phyloP scores from a whole-genome alignment of 2,797 vertebrate genomes.

The Coilia nasus region DNA sequence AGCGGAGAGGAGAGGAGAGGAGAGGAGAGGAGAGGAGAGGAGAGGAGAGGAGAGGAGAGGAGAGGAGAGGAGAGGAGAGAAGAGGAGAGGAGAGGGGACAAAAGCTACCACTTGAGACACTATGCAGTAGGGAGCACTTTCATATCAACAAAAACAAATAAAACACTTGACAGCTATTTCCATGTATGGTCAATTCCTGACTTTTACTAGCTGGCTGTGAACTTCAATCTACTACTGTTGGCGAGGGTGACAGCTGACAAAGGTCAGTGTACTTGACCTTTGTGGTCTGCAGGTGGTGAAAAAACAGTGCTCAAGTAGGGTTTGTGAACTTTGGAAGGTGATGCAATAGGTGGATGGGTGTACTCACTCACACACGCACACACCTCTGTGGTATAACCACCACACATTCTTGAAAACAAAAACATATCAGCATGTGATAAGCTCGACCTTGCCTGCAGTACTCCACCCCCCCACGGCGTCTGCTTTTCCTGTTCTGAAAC shows the following conservation, averaged over 20 bases:
- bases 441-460: background rate
- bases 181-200: background rate
- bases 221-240: too few species aligned
- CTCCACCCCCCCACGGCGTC: background rate
- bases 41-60: background rate
- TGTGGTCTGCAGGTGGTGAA: too few species aligned
- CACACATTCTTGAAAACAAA: conserved; percentile 6
- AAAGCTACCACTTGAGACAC: background rate
- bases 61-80: background rate
- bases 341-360: too few species aligned
- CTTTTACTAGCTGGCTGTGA: too few species aligned
- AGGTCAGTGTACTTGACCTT: too few species aligned
- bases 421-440: conserved; percentile 15
- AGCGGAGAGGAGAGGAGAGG: too few species aligned
- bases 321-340: too few species aligned
- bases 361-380: background rate
- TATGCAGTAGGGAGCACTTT: background rate
- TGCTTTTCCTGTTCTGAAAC: background rate
- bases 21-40: background rate
- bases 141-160: background rate
- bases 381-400: background rate
- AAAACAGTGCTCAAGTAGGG: too few species aligned
- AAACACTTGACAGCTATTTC: background rate
- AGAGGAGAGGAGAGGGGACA: too few species aligned
- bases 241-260: too few species aligned